These are phyloP conservation scores for Nymphicus hollandicus DNA, from an alignment of 2,113 vertebrate genomes.

Conservation along the genomic window DNA sequence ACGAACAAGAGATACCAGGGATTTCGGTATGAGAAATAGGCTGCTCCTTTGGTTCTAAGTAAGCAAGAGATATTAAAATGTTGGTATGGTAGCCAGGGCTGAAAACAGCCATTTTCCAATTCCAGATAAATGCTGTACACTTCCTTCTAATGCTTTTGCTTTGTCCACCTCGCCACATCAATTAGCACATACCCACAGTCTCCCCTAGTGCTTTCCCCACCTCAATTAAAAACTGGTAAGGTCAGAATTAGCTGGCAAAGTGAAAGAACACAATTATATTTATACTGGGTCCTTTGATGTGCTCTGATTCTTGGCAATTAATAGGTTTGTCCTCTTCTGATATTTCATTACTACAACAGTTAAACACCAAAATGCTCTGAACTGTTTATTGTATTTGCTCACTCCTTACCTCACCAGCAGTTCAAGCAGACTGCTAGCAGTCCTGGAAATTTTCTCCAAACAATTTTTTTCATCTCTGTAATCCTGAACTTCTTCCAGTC, in stretches of 20 bases:
- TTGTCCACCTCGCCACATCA: neutral
- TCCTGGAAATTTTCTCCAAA: neutral
- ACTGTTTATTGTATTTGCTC: neutral
- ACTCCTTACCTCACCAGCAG: neutral
- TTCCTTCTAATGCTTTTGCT: neutral
- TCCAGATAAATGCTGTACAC: neutral
- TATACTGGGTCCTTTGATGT: neutral
- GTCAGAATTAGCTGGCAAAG: neutral
- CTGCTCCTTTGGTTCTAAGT: neutral
- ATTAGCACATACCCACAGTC: neutral
- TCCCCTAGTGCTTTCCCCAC: neutral
- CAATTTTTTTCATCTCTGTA: neutral
- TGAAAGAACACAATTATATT: accelerated
- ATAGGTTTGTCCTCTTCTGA: neutral
- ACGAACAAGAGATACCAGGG: neutral
- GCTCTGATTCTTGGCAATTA: neutral
- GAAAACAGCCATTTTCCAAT: neutral
- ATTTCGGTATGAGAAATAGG: neutral
- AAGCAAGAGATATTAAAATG: neutral
- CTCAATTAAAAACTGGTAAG: neutral
- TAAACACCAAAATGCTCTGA: neutral
- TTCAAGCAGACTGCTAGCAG: neutral
- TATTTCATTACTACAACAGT: neutral
- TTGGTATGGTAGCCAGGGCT: neutral
- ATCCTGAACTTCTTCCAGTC: neutral